phyloP scores from a whole-genome alignment of 2,113 vertebrate species.

The Hippotragus niger region DNA sequence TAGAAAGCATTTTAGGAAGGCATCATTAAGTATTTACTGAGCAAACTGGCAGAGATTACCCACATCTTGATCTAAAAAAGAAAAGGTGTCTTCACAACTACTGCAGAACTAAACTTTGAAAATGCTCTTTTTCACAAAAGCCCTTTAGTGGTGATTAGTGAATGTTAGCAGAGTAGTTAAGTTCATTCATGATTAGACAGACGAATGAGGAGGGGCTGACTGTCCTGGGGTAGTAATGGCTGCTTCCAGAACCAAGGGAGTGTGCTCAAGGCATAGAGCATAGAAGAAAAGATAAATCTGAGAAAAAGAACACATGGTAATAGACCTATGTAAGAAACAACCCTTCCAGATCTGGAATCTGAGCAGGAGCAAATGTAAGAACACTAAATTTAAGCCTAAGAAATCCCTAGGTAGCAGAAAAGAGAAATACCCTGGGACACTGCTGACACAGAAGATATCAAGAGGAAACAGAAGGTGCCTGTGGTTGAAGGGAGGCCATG shows the following conservation, averaged over 20 bases:
- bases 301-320: neutral
- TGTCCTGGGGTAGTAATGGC: neutral
- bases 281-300: neutral
- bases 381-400: neutral
- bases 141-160: neutral
- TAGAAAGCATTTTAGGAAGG: constrained; percentile 59
- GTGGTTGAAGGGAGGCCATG: neutral
- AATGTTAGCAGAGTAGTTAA: neutral
- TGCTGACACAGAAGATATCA: neutral
- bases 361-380: neutral
- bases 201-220: neutral
- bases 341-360: neutral
- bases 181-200: neutral
- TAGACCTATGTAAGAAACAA: neutral
- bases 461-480: neutral
- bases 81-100: constrained; percentile 18
- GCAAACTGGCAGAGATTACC: constrained; percentile 74
- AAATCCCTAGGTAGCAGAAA: neutral
- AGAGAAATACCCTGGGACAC: neutral
- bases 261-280: neutral
- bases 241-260: neutral
- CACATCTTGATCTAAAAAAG: constrained; percentile 68
- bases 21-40: constrained; percentile 65
- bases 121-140: neutral
- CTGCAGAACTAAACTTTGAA: constrained; percentile 10